phyloP scores from a whole-genome alignment of 2,113 vertebrate genomes.

The Ranitomeya variabilis region DNA sequence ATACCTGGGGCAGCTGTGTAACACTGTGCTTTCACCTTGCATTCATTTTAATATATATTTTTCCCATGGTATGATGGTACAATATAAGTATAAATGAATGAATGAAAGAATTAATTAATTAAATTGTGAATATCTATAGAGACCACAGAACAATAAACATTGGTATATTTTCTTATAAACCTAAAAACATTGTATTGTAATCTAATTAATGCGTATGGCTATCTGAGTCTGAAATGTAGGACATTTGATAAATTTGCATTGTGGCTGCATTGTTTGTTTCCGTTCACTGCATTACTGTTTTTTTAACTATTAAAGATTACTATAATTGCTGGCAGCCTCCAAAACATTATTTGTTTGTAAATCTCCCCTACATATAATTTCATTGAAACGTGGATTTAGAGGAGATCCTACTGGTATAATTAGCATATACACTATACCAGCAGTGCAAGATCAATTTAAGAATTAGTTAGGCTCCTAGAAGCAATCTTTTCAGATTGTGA shows the following conservation, averaged over 20 bases:
- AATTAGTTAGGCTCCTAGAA: slow-evolving; percentile 53
- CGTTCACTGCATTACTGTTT: slow-evolving; percentile 9
- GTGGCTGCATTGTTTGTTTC: not conserved
- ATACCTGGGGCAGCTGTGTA: too few relatives aligned
- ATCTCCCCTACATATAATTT: slow-evolving; percentile 56
- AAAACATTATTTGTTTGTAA: slow-evolving; percentile 57
- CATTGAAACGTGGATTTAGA: slow-evolving; percentile 50
- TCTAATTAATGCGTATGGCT: not conserved
- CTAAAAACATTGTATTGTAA: not conserved
- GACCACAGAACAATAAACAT: not conserved
- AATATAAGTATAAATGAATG: too few relatives aligned
- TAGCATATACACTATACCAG: slow-evolving; percentile 53
- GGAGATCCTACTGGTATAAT: slow-evolving; percentile 56
- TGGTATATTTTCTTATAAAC: not conserved
- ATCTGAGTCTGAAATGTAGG: not conserved
- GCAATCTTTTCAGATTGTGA: slow-evolving; percentile 20
- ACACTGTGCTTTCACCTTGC: not conserved
- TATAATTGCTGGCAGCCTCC: slow-evolving; percentile 15
- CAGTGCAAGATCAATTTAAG: slow-evolving; percentile 56
- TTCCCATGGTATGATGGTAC: not conserved
- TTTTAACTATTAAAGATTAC: slow-evolving; percentile 51
- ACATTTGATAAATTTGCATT: not conserved
- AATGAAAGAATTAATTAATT: too few relatives aligned
- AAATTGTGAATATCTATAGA: not conserved
- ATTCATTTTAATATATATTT: not conserved